phyloP scores from a whole-genome alignment of 1,140 invertebrate species.

The Drosophila tani region DNA sequence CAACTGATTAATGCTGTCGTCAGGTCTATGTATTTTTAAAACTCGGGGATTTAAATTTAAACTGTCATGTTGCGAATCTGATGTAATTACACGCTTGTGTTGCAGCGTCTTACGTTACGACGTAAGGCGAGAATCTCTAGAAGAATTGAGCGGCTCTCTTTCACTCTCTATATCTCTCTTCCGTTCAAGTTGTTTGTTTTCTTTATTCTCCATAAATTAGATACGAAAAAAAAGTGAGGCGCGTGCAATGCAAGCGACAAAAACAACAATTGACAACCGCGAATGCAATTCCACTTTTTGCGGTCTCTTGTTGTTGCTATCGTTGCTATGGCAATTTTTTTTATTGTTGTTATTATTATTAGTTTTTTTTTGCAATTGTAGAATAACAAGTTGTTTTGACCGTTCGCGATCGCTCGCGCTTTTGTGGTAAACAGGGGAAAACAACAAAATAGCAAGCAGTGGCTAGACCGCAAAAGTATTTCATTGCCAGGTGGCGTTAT shows the following conservation, averaged over 20 bases:
- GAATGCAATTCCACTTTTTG: slow-evolving; percentile 57
- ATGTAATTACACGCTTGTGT: slow-evolving; percentile 32
- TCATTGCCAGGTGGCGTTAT: slow-evolving; percentile 65
- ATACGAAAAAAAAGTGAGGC: slow-evolving; percentile 40
- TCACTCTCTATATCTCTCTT: slow-evolving; percentile 8
- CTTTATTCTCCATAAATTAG: slow-evolving; percentile 37
- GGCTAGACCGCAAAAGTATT: slow-evolving; percentile 68
- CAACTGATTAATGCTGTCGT: slow-evolving; percentile 34
- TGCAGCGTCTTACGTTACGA: slow-evolving; percentile 27
- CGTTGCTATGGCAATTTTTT: slow-evolving; percentile 37
- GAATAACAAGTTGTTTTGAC: slow-evolving; percentile 83
- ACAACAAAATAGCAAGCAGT: slow-evolving; percentile 34
- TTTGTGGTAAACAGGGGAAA: slow-evolving; percentile 58
- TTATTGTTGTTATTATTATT: slow-evolving; percentile 1
- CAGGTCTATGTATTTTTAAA: slow-evolving; percentile 34
- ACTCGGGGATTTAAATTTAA: slow-evolving; percentile 18
- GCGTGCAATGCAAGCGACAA: slow-evolving; percentile 46
- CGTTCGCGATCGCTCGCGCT: slow-evolving; percentile 44
- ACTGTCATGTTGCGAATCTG: slow-evolving; percentile 24
- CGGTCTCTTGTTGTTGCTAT: slow-evolving; percentile 42
- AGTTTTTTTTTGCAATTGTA: slow-evolving; percentile 31
- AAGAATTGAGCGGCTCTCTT: slow-evolving; percentile 1
- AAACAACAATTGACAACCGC: slow-evolving; percentile 31
- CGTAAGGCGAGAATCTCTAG: slow-evolving; percentile 8
- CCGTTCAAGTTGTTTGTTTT: slow-evolving; percentile 4